phyloP scores from a whole-genome alignment of 2,113 vertebrate genomes.

The Sander vitreus region DNA sequence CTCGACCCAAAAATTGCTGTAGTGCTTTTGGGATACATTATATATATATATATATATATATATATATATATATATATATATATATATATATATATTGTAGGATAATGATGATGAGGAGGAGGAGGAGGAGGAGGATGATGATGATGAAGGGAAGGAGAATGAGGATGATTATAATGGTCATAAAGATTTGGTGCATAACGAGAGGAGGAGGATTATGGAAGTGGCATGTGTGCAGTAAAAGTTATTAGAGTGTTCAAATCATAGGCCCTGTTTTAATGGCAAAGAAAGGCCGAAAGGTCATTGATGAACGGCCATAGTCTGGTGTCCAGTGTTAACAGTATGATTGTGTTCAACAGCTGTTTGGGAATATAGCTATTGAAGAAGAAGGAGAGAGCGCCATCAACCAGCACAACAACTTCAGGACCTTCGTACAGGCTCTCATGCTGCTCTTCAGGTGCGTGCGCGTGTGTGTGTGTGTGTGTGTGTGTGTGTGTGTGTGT shows the following conservation, averaged over 20 bases:
- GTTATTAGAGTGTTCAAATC: neutral
- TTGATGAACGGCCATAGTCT: neutral
- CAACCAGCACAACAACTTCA: constrained; percentile 98
- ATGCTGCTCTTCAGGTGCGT: constrained; percentile 98
- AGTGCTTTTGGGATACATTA: constrained; percentile 37
- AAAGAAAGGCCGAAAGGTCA: neutral
- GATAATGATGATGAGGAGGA: no score
- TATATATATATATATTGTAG: no score
- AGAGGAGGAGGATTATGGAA: constrained; percentile 13
- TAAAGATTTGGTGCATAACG: constrained; percentile 21
- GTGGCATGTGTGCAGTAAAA: neutral
- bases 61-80: no score
- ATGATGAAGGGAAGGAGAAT: constrained; percentile 7
- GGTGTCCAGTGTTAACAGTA: constrained; percentile 4
- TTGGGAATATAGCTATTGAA: constrained; percentile 95
- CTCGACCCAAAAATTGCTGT: constrained; percentile 21
- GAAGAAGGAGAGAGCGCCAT: constrained; percentile 91
- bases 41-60: constrained; percentile 7
- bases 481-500: neutral
- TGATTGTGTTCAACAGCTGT: constrained; percentile 86
- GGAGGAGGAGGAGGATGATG: no score
- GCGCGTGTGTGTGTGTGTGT: constrained; percentile 15
- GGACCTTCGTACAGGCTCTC: constrained; percentile 96
- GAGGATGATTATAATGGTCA: constrained; percentile 27
- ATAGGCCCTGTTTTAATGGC: neutral